These are phyloP conservation scores for Zygaena filipendulae DNA, from an alignment of 2,888 invertebrate species.

Conservation along the genomic window DNA sequence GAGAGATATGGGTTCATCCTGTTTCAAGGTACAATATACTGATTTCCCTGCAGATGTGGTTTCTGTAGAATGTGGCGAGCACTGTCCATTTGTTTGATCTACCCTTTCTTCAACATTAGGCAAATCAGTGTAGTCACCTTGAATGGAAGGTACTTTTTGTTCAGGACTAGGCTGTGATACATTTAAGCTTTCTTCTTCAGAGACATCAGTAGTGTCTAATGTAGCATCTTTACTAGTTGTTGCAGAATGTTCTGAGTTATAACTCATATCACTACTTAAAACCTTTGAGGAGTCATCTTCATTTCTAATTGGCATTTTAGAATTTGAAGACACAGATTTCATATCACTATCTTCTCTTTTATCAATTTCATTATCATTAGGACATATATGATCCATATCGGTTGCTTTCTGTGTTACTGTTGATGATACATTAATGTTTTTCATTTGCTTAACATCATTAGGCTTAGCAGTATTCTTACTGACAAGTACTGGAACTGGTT, in stretches of 20 bases:
- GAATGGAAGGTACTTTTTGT: conserved; percentile 16
- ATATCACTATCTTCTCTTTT: conserved; percentile 35
- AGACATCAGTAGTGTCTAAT: conserved; percentile 24
- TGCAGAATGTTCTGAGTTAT: conserved; percentile 31
- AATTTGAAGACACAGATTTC: conserved; percentile 31
- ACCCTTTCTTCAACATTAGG: conserved; percentile 47
- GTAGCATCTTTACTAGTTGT: conserved; percentile 33
- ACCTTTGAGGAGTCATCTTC: too few species aligned
- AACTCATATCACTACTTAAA: conserved; percentile 35
- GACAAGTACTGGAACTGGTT: conserved; percentile 58
- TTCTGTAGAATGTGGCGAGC: conserved; percentile 34
- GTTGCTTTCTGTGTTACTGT: conserved; percentile 6
- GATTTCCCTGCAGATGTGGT: conserved; percentile 21
- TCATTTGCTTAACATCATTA: conserved; percentile 36
- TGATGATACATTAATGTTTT: conserved; percentile 31
- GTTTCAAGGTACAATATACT: conserved; percentile 21
- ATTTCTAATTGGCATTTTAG: too few species aligned
- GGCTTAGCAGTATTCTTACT: conserved; percentile 50
- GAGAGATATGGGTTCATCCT: conserved; percentile 24
- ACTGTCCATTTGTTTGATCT: conserved; percentile 45
- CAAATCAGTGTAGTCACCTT: conserved; percentile 8
- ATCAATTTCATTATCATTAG: conserved; percentile 29
- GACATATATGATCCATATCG: conserved; percentile 24
- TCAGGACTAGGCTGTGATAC: conserved; percentile 20
- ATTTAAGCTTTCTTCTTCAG: not conserved